phyloP scores from a whole-genome alignment of 2,797 vertebrate species.

The Siniperca undulata region DNA sequence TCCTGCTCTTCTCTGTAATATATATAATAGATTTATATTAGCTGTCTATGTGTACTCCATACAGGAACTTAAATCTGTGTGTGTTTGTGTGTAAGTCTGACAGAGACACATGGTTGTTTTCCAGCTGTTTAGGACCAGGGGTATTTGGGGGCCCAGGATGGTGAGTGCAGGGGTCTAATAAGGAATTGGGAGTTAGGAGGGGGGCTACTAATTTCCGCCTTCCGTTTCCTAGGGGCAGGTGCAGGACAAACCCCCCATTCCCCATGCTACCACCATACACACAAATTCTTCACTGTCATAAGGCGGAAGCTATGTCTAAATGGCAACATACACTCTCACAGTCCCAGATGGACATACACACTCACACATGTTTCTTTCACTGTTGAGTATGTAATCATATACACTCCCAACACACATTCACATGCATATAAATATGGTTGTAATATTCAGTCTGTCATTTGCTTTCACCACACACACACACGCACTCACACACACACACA shows the following conservation, averaged over 20 bases:
- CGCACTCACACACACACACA: conserved; percentile 35
- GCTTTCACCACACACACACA: conserved; percentile 28
- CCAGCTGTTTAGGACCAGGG: conserved; percentile 64
- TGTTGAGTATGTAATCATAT: conserved; percentile 54
- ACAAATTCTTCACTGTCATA: conserved; percentile 67
- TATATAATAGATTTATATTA: not conserved
- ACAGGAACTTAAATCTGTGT: not conserved
- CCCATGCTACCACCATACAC: conserved; percentile 40
- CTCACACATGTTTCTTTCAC: conserved; percentile 35
- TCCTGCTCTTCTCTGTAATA: not conserved
- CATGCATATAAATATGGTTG: conserved; percentile 49
- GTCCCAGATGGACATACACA: conserved; percentile 43
- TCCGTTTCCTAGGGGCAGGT: conserved; percentile 81
- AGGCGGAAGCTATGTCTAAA: conserved; percentile 59
- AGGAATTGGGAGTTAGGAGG: conserved; percentile 32
- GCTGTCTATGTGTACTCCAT: no score
- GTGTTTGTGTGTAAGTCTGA: not conserved
- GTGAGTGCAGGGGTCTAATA: conserved; percentile 50
- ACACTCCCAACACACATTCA: conserved; percentile 49
- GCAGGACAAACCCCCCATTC: conserved; percentile 52
- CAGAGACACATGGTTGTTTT: conserved; percentile 49
- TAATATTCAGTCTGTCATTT: conserved; percentile 52
- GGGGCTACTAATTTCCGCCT: conserved; percentile 74
- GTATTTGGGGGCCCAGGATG: conserved; percentile 25
- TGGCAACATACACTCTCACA: conserved; percentile 42